A percentile compares a stretch with the other conserved stretches of the same genome.
phyloP scores from a whole-genome alignment of 2,888 invertebrate genomes.

The Oithona nana region DNA sequence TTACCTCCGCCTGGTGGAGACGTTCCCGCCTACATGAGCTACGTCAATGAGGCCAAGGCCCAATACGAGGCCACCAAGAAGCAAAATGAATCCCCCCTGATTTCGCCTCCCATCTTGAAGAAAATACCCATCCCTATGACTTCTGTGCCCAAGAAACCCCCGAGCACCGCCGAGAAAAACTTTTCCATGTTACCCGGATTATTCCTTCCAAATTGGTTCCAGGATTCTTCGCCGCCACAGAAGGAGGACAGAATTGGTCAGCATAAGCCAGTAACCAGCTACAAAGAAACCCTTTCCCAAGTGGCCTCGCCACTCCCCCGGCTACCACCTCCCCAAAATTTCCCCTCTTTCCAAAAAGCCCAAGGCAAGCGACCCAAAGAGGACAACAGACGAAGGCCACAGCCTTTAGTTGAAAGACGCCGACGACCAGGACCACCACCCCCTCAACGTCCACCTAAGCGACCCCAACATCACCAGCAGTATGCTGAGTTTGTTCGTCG shows the following conservation, averaged over 20 bases:
- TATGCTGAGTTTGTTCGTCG: too few relatives aligned
- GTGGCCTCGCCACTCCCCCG: background rate
- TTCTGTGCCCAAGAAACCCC: too few relatives aligned
- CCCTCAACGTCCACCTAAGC: too few relatives aligned
- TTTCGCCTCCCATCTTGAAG: background rate
- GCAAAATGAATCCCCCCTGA: background rate
- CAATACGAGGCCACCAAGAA: background rate
- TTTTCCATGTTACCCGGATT: background rate
- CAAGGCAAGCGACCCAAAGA: too few relatives aligned
- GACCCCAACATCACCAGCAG: too few relatives aligned
- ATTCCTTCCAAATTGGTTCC: background rate
- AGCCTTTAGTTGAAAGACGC: too few relatives aligned
- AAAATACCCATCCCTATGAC: background rate
- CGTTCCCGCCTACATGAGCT: background rate
- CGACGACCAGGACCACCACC: too few relatives aligned
- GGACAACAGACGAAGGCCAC: too few relatives aligned
- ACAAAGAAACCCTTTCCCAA: background rate
- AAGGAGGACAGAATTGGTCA: too few relatives aligned
- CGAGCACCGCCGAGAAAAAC: too few relatives aligned
- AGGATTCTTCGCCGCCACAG: too few relatives aligned
- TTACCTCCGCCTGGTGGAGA: background rate
- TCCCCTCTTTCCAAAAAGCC: background rate
- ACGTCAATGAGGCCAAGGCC: background rate
- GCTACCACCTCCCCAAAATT: background rate
- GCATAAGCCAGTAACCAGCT: too few relatives aligned